Evolutionary conservation across 2,113 vertebrate genomes (phyloP), one percentile per base, ranked within the genome.

Genomic region (Condylura cristata): DNA sequence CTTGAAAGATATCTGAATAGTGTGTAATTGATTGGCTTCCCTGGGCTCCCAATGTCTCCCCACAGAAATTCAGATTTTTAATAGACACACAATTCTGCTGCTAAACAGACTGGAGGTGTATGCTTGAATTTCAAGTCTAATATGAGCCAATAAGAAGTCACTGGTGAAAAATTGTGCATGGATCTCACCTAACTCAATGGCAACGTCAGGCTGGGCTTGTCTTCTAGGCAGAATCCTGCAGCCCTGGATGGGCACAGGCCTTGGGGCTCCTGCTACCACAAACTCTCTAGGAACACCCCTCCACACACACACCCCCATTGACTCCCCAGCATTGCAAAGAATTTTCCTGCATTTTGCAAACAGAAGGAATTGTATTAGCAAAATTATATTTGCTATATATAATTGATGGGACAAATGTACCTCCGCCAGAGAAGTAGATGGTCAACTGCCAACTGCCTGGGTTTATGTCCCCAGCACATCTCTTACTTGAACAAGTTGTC

Each of bases 71-170:
- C 90, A 96, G 83, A 34, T 86, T 58, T 58, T 82, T 60, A 78
- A 39, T 17, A 91, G 95, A 88, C 90, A 97, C 86, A 94, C 10
- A 20, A 76, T 82, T 80, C 91, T 91, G 6, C 32, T 95, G 94
- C 94, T 85, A 86, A 61, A 89, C 90, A 92, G 96, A 96, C 85
- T 80, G 58, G 84, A 96, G 70, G 51, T 86, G 86, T 91, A 93
- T 81, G 83, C 86, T 34, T 97, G 93, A 51, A 91, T 96, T 96
- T 96, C 95, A 97, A 96, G 93, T 91, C 81, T 94, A 70, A 80
- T 65, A 60, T 78, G 95, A 97, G 85, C 51, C 95, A 34, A 92
- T 94, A 86, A 68, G 17, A 72, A 51, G 66, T 32, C 11, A 17
- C n/a, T 83, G n/a, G 88, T 96, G 87, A 95, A 97, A 97, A 96